A percentile compares a stretch with the other conserved stretches of the same genome.
phyloP scores from a whole-genome alignment of 2,113 vertebrate species.

The Ailuropoda melanoleuca region DNA sequence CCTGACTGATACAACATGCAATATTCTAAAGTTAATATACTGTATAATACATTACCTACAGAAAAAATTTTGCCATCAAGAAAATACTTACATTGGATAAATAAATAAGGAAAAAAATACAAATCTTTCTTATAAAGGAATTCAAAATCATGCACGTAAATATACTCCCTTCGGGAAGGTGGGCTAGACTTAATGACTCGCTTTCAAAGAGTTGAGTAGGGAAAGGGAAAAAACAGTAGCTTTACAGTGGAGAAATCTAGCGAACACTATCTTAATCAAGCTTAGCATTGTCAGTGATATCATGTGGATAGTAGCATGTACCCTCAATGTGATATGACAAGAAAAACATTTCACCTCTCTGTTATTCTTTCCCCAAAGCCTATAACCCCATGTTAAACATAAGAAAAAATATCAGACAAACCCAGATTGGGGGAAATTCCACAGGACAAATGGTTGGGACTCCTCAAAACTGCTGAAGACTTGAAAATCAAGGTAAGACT shows the following conservation, averaged over 20 bases:
- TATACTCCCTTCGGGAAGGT: background rate
- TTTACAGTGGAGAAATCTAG: background rate
- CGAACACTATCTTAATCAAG: fast-evolving
- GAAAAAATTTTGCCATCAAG: background rate
- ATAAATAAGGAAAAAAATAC: background rate
- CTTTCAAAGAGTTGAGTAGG: background rate
- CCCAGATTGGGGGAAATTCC: background rate
- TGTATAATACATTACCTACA: background rate
- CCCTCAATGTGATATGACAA: background rate
- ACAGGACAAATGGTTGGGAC: background rate
- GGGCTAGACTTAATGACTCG: background rate
- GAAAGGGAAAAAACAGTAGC: background rate
- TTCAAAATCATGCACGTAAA: background rate
- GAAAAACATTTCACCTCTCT: background rate
- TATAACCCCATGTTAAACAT: background rate
- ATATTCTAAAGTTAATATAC: background rate
- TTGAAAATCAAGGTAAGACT: background rate
- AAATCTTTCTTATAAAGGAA: background rate
- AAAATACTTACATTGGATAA: background rate
- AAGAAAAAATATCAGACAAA: background rate
- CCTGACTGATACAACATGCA: background rate
- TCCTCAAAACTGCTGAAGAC: background rate
- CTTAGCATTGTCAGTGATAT: too few relatives aligned
- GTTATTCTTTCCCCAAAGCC: background rate
- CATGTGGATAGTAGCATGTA: background rate